phyloP scores from a whole-genome alignment of 2,113 vertebrate species.

The Indri indri region DNA sequence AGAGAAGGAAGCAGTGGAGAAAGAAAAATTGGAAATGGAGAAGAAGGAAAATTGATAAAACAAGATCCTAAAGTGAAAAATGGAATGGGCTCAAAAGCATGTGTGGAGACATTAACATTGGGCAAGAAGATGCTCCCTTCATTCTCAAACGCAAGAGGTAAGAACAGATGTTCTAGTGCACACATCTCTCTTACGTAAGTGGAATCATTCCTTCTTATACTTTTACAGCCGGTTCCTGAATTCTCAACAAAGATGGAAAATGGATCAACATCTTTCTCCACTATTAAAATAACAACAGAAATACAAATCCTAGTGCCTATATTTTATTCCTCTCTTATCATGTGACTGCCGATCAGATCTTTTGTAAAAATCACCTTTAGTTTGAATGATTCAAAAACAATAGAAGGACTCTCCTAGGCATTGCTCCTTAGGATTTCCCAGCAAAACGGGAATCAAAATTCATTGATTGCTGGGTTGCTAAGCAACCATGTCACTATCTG shows the following conservation, averaged over 20 bases:
- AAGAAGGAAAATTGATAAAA: neutral
- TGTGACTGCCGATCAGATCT: neutral
- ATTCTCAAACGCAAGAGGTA: neutral
- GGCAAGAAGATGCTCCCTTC: neutral
- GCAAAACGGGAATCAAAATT: constrained; percentile 67
- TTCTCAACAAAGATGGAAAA: neutral
- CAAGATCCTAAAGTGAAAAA: neutral
- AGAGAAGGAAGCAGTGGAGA: neutral
- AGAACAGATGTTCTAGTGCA: neutral
- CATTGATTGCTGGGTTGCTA: constrained; percentile 63
- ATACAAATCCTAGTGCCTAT: neutral
- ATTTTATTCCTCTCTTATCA: neutral
- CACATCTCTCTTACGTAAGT: neutral
- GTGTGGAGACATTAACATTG: neutral
- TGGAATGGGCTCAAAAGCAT: neutral
- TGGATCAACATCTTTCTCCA: neutral
- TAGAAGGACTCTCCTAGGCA: neutral
- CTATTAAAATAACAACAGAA: constrained; percentile 40
- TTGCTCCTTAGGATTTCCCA: neutral
- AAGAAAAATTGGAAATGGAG: neutral
- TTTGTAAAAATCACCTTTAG: constrained; percentile 10
- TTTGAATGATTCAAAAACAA: constrained; percentile 19
- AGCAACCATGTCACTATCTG: constrained; percentile 71
- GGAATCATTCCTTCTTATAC: neutral
- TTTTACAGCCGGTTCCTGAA: neutral